A percentile compares a stretch with the other conserved stretches of the same genome.
Evolutionary conservation across 1,140 invertebrate species (phyloP).

Genomic region (Drosophila melanica): DNA sequence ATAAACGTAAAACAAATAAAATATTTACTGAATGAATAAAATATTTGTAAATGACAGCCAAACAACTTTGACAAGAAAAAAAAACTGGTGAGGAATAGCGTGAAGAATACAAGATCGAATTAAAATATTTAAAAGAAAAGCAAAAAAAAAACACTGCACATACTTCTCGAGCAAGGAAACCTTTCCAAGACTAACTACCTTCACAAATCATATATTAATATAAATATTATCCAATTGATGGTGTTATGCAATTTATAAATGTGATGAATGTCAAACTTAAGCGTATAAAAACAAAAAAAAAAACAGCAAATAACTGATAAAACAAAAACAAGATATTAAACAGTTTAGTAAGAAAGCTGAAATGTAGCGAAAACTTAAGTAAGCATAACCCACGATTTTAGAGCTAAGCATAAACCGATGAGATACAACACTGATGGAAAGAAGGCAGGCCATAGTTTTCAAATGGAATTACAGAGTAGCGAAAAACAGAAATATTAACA

Average conservation of each 20-base stretch:
- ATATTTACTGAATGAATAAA: constrained; percentile 40
- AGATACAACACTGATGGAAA: constrained; percentile 6
- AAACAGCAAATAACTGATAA: constrained; percentile 24
- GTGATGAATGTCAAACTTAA: constrained; percentile 81
- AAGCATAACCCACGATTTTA: constrained; percentile 80
- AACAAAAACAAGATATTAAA: constrained; percentile 24
- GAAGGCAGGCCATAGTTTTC: constrained; percentile 69
- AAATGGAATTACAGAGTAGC: constrained; percentile 53
- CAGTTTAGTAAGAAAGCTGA: constrained; percentile 69
- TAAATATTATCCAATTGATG: constrained; percentile 77
- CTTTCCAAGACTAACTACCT: constrained; percentile 80
- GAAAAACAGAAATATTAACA: constrained; percentile 10
- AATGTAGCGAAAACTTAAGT: constrained; percentile 67
- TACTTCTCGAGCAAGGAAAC: constrained; percentile 78
- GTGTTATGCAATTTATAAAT: constrained; percentile 82
- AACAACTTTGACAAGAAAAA: constrained; percentile 33
- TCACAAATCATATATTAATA: constrained; percentile 70
- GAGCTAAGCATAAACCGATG: constrained; percentile 67
- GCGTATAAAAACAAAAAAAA: constrained; percentile 57
- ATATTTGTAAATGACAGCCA: constrained; percentile 60
- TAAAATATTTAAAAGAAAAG: constrained; percentile 21
- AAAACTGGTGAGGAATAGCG: neutral
- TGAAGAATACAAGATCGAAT: constrained; percentile 36
- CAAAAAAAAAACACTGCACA: constrained; percentile 50
- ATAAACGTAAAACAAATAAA: constrained; percentile 30